Evolutionary conservation across 2,888 invertebrate genomes (phyloP), one percentile per base, ranked within the genome.

Genomic region (Hesperia comma): DNA sequence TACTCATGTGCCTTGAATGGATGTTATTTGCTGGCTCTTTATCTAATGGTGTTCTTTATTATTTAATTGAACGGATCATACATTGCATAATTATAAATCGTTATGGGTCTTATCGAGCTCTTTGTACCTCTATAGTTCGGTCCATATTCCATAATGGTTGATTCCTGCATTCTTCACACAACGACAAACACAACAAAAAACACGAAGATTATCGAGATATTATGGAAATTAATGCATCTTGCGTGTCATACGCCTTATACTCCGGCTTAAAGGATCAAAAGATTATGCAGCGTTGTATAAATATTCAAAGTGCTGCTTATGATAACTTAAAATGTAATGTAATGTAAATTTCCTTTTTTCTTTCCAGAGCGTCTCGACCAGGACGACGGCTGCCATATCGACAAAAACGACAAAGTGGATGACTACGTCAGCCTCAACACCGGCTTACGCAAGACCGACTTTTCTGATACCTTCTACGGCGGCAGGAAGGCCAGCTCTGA

Each of bases 401-500:
- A 91, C 70, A 87, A 81, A 70, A 79, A 77, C 74, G 90, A 89
- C 68, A 84, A 85, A 72, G 78, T 80, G 3, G 94, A 93, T 68
- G 94, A 94, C 71, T 94, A 95, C 83, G 95, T 95, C 63, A 94
- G 95, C 76, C 94, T 95, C 74, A 94, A 94, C 76, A 95, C 95
- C 1, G 96, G 96, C 5, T 88, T 96, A 2, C 93, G 96, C 19
- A 96, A 95, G 85, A 96, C 95, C 0, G 95, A 95, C 82, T 94
- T 94, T 87, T 93, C 94, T 15, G 93, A 94, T 82, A 93, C 94
- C 75, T 92, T 95, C 81, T 94, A 94, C 86, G 87, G 93, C 49
- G 87, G 93, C 68, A 93, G 94, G 76, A 92, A 93, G 74, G 81
- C 87, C 61, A 81, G 84, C 76, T 83, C 86, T 61, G 90, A 86